Conservation (phyloP, 2,113 vertebrate genomes). For the Antennarius striatus region DNA sequence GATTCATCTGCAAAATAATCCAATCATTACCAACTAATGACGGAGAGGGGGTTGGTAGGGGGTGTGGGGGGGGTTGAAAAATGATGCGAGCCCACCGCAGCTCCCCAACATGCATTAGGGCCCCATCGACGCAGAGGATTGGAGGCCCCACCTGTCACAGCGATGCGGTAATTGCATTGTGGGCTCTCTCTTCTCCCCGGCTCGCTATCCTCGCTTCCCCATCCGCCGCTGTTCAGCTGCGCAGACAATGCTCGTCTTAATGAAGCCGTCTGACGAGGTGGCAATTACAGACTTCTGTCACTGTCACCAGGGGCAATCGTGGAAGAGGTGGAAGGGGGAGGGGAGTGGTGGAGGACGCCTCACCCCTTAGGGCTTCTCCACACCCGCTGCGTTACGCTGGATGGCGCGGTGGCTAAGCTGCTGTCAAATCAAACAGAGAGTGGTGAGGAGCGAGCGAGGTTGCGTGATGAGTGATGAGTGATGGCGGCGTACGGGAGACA, state of each 20-base stretch:
- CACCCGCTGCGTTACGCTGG: constrained; percentile 65
- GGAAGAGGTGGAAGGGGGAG: constrained; percentile 37
- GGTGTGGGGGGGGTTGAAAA: constrained; percentile 87
- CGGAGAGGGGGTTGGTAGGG: constrained; percentile 77
- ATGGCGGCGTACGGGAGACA: constrained; percentile 50
- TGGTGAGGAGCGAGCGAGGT: constrained; percentile 63
- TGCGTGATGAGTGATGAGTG: constrained; percentile 58
- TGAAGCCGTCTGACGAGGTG: constrained; percentile 87
- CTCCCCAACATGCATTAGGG: constrained; percentile 82
- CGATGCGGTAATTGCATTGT: constrained; percentile 84
- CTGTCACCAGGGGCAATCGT: constrained; percentile 74
- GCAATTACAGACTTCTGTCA: constrained; percentile 84
- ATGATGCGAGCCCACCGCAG: constrained; percentile 89
- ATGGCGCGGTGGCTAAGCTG: constrained; percentile 68
- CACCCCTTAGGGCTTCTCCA: constrained; percentile 64
- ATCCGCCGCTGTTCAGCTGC: constrained; percentile 83
- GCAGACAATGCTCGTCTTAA: constrained; percentile 85
- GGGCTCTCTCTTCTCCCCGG: constrained; percentile 72
- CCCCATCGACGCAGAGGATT: constrained; percentile 74
- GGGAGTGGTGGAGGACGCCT: constrained; percentile 39
- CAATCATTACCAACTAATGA: constrained; percentile 99
- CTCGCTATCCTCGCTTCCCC: constrained; percentile 48
- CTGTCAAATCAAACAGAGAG: constrained; percentile 71
- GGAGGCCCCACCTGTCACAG: constrained; percentile 83
- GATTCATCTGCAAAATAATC: constrained; percentile 99